Evolutionary conservation across 2,113 vertebrate species (phyloP), one percentile per base, ranked within the genome.

Genomic region (Psittacus erithacus): DNA sequence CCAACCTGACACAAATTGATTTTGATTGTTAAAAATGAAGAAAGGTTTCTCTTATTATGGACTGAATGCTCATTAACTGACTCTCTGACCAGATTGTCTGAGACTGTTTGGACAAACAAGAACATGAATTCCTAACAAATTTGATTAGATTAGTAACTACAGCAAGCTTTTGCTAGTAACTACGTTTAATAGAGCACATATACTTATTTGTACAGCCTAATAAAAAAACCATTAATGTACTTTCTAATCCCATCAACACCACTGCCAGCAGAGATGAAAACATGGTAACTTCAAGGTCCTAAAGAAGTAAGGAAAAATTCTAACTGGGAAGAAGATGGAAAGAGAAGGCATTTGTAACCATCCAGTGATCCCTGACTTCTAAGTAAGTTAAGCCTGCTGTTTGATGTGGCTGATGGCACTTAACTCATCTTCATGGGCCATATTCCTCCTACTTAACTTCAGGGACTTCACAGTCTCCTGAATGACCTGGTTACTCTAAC

Each of bases 21-120:
- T 86, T 27, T 82, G 23, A 60, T 67, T 76, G 82, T 68, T 44
- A 41, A 84, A 77, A 77, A 57, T 31, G 1, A 70, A 70, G 35
- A 81, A 78, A 84, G 9, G 12, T 11, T 11, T 75, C 13, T 82
- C 39, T 81, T 70, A 52, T 11, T 87, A 64, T 50, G 29, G 46
- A 87, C 10, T 15, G 43, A 90, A 71, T 2, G 3, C 6, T 89
- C 35, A 46, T 65, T 85, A 91, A 81, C 5, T 64, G 43, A 95
- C 29, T 79, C 88, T 87, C 50, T 94, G 78, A 46, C 57, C 70
- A 85, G 67, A 87, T 17, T 88, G 64, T 70, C 81, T 78, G 68
- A 86, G 38, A 70, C 38, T 43, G 38, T 82, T 90, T 90, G 81
- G 65, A 90, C 74, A 91, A 94, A 89, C 33, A 83, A 91, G 86